Conservation (phyloP, 1,140 invertebrate species). For the Drosophila repleta region DNA sequence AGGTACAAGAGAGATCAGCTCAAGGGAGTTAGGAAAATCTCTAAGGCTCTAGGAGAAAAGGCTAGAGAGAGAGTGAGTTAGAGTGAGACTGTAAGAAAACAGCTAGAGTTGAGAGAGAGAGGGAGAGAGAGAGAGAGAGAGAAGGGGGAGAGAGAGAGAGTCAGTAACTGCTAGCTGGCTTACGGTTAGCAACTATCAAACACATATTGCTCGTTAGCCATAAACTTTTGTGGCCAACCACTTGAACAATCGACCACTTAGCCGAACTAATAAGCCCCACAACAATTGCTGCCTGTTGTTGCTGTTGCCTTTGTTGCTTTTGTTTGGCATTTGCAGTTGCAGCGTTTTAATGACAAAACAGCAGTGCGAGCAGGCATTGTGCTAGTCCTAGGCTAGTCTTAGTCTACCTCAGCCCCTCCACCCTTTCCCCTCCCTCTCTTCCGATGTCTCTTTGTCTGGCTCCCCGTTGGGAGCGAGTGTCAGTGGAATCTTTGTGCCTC, state of each 20-base stretch:
- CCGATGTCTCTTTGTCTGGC: conserved; percentile 1
- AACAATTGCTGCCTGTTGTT: conserved; percentile 28
- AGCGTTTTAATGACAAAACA: conserved; percentile 74
- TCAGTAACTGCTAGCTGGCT: too few relatives aligned
- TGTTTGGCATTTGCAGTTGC: conserved; percentile 66
- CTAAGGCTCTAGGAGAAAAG: too few relatives aligned
- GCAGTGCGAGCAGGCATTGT: not conserved
- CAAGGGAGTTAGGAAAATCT: too few relatives aligned
- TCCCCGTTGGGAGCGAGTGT: conserved; percentile 41
- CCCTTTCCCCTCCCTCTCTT: not conserved
- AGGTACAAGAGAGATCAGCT: too few relatives aligned
- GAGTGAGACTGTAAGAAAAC: too few relatives aligned
- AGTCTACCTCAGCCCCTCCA: too few relatives aligned
- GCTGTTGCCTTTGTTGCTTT: conserved; percentile 22
- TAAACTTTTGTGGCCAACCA: conserved; percentile 17
- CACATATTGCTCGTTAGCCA: not conserved
- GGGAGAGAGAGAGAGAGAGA: too few relatives aligned
- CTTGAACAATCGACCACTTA: conserved; percentile 46
- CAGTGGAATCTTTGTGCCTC: conserved; percentile 57
- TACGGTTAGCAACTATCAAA: not conserved
- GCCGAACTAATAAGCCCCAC: conserved; percentile 56
- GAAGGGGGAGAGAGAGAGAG: too few relatives aligned
- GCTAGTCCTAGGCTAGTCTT: not conserved
- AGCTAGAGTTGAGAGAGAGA: too few relatives aligned
- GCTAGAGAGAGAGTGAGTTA: too few relatives aligned